Evolutionary conservation across 2,888 invertebrate species (phyloP).

Genomic region (Caenorhabditis auriculariae): DNA sequence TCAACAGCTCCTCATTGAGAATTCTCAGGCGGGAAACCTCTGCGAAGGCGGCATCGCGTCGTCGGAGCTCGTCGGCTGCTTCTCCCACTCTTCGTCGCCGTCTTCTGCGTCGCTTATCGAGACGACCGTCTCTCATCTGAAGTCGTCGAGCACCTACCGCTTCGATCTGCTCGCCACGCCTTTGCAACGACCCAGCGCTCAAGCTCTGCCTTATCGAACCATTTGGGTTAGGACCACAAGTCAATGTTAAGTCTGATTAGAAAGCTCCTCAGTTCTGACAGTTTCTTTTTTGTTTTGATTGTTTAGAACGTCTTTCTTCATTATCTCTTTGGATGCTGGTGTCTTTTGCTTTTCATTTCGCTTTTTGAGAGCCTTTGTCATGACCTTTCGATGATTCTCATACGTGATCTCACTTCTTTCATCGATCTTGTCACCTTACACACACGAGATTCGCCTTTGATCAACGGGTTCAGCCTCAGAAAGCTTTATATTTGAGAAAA

Average conservation of each 20-base stretch:
- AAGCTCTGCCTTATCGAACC: conserved; percentile 46
- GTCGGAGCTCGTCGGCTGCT: conserved; percentile 45
- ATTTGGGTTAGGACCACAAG: conserved; percentile 49
- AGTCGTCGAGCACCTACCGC: conserved; percentile 40
- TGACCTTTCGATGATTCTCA: too few relatives aligned
- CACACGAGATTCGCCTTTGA: too few relatives aligned
- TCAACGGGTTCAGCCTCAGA: too few relatives aligned
- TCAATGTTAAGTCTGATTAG: conserved; percentile 4
- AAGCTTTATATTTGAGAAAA: too few relatives aligned
- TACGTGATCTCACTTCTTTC: too few relatives aligned
- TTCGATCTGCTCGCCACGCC: conserved; percentile 46
- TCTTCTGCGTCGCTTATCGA: conserved; percentile 27
- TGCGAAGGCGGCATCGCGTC: conserved; percentile 34
- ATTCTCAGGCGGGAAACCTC: conserved; percentile 35
- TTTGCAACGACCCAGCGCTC: conserved; percentile 22
- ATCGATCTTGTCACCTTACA: too few relatives aligned
- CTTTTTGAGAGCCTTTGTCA: too few relatives aligned
- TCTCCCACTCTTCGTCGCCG: conserved; percentile 17
- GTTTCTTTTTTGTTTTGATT: too few relatives aligned
- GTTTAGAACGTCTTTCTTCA: too few relatives aligned
- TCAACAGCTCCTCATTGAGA: neutral
- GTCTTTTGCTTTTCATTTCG: too few relatives aligned
- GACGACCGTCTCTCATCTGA: conserved; percentile 37
- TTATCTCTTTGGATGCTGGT: too few relatives aligned
- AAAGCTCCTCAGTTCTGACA: neutral